Conservation (phyloP, 2,888 invertebrate species). For the Nemotelus pantherinus region DNA sequence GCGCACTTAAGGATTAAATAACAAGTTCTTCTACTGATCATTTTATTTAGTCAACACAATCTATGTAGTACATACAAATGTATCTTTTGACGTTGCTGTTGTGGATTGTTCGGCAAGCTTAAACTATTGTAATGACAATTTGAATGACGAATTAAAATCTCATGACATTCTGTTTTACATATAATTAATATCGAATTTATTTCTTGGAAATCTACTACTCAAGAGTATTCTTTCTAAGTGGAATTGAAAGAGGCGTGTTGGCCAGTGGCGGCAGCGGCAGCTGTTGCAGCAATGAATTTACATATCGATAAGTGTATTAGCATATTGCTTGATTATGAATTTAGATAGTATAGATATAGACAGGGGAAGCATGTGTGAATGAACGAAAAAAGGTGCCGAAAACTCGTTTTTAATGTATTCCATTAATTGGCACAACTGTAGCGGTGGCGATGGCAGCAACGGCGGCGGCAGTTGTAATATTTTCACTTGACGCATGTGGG, state of each 20-base stretch:
- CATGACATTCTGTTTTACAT: slow-evolving; percentile 31
- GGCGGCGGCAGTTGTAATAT: neutral
- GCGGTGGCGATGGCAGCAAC: neutral
- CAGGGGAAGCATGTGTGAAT: neutral
- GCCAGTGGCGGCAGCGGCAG: too few relatives aligned
- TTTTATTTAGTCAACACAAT: too few relatives aligned
- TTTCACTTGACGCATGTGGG: slow-evolving; percentile 24
- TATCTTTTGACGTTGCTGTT: too few relatives aligned
- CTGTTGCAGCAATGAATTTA: too few relatives aligned
- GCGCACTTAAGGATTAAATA: too few relatives aligned
- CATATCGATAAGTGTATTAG: neutral
- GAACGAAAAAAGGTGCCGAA: slow-evolving; percentile 8
- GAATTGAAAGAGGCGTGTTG: too few relatives aligned
- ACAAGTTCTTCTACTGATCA: too few relatives aligned
- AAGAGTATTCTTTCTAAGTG: too few relatives aligned
- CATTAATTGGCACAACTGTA: slow-evolving; percentile 20
- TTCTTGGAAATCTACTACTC: slow-evolving; percentile 8
- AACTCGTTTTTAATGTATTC: slow-evolving; percentile 10
- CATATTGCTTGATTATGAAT: neutral
- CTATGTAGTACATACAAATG: too few relatives aligned
- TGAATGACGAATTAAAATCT: slow-evolving; percentile 32
- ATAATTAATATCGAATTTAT: slow-evolving; percentile 34
- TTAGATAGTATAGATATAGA: neutral
- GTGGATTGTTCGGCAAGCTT: neutral
- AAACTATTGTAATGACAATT: slow-evolving; percentile 39